Percentiles rank a stretch among this genome's conserved stretches.
Conservation (phyloP, 2,113 vertebrate genomes). For the Astur gentilis region DNA sequence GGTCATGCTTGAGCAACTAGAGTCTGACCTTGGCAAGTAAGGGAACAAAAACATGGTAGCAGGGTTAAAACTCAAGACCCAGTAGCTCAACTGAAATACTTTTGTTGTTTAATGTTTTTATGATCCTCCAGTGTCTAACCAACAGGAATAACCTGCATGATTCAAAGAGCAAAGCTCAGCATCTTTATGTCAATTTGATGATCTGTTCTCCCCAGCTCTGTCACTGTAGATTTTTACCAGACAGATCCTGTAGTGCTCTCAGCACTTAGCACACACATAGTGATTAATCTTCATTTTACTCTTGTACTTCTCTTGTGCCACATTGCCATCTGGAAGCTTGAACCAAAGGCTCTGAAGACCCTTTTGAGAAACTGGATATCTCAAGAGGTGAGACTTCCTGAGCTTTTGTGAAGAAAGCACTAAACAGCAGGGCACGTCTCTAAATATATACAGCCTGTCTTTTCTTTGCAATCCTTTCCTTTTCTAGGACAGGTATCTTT, state of each 20-base stretch:
- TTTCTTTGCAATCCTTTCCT: not conserved
- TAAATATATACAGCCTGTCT: not conserved
- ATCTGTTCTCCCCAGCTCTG: not conserved
- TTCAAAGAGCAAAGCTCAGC: constrained; percentile 3
- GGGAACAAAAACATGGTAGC: not conserved
- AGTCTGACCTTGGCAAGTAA: not conserved
- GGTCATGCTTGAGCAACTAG: not conserved
- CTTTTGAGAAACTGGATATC: not conserved
- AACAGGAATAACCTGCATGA: not conserved
- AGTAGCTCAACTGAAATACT: not conserved
- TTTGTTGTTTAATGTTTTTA: not conserved
- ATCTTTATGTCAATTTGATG: not conserved
- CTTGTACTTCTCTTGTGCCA: not conserved
- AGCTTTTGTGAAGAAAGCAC: not conserved
- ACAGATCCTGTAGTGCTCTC: not conserved
- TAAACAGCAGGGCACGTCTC: not conserved
- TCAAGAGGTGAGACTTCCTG: not conserved
- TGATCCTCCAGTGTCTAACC: not conserved
- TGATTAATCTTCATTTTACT: not conserved
- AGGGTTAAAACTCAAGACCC: not conserved
- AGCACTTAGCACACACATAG: not conserved
- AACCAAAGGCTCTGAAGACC: not conserved
- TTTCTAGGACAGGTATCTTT: not conserved
- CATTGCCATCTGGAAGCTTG: not conserved
- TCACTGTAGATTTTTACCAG: not conserved